phyloP scores from a whole-genome alignment of 2,113 vertebrate species.

The Lasiurus borealis region DNA sequence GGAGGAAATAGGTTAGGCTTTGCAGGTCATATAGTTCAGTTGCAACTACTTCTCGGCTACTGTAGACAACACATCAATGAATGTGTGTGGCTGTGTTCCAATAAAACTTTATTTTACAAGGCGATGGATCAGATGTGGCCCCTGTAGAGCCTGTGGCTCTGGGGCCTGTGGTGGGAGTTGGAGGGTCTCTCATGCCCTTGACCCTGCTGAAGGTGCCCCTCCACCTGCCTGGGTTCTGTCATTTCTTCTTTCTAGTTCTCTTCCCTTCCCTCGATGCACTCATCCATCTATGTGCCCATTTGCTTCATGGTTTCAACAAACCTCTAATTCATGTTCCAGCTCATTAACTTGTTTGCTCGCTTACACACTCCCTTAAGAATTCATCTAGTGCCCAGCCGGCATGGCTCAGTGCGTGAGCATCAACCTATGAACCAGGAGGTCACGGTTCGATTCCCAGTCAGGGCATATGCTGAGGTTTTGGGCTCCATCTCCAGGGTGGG shows the following conservation, averaged over 20 bases:
- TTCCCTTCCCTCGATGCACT: neutral
- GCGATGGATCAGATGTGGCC: neutral
- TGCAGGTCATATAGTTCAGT: neutral
- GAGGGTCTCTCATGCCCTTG: neutral
- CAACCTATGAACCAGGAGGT: neutral
- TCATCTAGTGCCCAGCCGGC: neutral
- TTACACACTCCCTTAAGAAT: neutral
- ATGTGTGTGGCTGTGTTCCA: neutral
- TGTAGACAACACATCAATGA: too few relatives aligned
- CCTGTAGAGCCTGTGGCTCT: neutral
- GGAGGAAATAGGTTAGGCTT: neutral
- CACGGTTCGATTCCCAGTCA: too few relatives aligned
- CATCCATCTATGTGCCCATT: neutral
- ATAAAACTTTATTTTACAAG: conserved; percentile 65
- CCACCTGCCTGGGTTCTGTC: neutral
- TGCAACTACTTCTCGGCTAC: too few relatives aligned
- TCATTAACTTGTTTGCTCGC: neutral
- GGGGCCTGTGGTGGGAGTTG: neutral
- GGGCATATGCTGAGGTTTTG: too few relatives aligned
- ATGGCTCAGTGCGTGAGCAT: neutral
- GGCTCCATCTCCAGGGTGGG: too few relatives aligned
- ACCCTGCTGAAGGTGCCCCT: neutral
- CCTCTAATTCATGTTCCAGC: neutral
- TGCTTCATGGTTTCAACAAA: too few relatives aligned
- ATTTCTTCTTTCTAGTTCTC: too few relatives aligned